Percentiles rank a stretch among this genome's conserved stretches.
Conservation (phyloP, 2,113 vertebrate species). For the Brachyistius frenatus region DNA sequence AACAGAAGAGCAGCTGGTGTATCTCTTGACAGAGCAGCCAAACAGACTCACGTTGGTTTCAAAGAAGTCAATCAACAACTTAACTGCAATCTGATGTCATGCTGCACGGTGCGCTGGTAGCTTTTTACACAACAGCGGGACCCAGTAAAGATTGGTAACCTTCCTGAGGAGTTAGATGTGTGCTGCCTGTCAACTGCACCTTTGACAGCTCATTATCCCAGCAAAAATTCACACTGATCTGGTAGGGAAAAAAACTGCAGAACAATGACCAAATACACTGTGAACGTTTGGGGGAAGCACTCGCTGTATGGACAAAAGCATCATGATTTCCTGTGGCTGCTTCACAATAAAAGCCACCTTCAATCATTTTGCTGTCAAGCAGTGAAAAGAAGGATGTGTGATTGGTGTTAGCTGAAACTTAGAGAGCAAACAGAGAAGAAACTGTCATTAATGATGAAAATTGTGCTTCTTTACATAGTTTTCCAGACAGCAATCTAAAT, state of each 20-base stretch:
- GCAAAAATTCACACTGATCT: not conserved
- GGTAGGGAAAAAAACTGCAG: not conserved
- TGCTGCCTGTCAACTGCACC: constrained; percentile 5
- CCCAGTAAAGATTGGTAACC: not conserved
- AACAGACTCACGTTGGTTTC: not conserved
- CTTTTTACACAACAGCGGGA: constrained; percentile 3
- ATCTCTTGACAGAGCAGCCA: constrained; percentile 1
- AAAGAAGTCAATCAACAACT: constrained; percentile 12
- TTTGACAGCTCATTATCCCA: not conserved
- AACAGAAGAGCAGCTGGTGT: not conserved
- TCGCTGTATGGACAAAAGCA: not conserved
- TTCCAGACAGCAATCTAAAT: too few relatives aligned
- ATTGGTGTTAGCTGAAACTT: too few relatives aligned
- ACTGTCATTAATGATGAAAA: too few relatives aligned
- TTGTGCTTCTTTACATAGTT: too few relatives aligned
- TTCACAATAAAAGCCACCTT: not conserved
- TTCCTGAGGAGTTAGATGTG: not conserved
- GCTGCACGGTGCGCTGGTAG: not conserved
- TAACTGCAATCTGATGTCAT: not conserved
- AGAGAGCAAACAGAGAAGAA: too few relatives aligned
- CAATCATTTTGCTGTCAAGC: constrained; percentile 2
- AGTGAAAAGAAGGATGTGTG: not conserved
- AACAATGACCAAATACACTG: not conserved
- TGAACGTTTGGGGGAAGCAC: not conserved
- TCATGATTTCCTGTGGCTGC: not conserved